These are phyloP conservation scores for Macaca fascicularis DNA, from an alignment of 2,113 vertebrate genomes.

Conservation along the genomic window DNA sequence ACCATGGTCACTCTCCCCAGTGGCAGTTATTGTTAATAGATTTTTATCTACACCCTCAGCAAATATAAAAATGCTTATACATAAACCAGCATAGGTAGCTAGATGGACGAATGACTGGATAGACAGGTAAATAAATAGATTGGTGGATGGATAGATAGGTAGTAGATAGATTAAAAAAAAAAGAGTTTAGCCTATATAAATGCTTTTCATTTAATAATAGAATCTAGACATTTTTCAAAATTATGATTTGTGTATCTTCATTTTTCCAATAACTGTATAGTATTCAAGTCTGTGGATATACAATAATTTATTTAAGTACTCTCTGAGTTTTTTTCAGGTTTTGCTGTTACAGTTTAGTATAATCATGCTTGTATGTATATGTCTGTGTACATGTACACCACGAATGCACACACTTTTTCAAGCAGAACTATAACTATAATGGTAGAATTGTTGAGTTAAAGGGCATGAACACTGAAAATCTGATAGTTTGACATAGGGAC, in stretches of 20 bases:
- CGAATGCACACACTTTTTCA: rapidly evolving
- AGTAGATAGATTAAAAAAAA: not conserved
- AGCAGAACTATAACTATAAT: not conserved
- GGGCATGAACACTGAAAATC: not conserved
- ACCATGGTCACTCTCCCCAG: not conserved
- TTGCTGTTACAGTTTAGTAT: not conserved
- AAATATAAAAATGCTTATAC: not conserved
- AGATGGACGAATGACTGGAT: not conserved
- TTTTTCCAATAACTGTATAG: not conserved
- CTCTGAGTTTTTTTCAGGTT: not conserved
- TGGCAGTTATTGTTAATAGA: not conserved
- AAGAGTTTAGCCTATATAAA: not conserved
- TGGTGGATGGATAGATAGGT: not conserved
- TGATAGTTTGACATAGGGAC: not conserved
- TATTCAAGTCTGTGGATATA: not conserved
- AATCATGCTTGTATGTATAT: not conserved
- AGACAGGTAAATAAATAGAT: not conserved
- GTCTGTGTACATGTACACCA: rapidly evolving
- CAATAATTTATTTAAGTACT: not conserved
- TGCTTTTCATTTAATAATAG: not conserved
- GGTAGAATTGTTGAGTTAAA: not conserved
- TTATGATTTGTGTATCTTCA: not conserved
- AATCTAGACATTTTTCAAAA: not conserved
- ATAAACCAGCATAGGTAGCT: not conserved
- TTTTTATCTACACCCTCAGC: not conserved